phyloP scores from a whole-genome alignment of 2,888 invertebrate genomes.

The Clivina fossor region DNA sequence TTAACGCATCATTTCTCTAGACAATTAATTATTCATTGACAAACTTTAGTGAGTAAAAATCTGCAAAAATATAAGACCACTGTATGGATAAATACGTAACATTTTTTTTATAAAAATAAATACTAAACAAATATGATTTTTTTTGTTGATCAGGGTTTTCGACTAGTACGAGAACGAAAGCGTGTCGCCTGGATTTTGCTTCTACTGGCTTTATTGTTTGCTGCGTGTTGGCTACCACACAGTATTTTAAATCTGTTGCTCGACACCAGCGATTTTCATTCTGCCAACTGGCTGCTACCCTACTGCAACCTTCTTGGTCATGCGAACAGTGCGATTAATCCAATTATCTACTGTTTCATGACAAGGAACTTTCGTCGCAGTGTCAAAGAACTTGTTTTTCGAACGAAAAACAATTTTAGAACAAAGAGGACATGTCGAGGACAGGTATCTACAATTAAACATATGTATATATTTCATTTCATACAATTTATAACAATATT shows the following conservation, averaged over 20 bases:
- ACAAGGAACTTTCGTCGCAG: conserved; percentile 72
- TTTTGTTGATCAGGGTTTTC: conserved; percentile 64
- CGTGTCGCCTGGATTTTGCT: conserved; percentile 75
- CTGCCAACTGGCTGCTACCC: conserved; percentile 55
- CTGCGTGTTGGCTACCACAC: conserved; percentile 78
- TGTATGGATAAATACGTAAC: too few species aligned
- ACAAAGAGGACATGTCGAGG: conserved; percentile 41
- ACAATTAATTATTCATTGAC: too few species aligned
- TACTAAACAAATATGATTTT: too few species aligned
- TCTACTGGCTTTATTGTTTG: conserved; percentile 72
- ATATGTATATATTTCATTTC: too few species aligned
- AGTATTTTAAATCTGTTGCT: conserved; percentile 67
- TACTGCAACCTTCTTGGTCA: conserved; percentile 74
- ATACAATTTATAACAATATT: neutral
- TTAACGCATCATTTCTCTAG: too few species aligned
- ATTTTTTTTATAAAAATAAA: too few species aligned
- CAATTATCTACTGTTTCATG: conserved; percentile 74
- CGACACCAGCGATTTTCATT: conserved; percentile 58
- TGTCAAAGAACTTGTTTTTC: conserved; percentile 60
- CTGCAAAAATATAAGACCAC: too few species aligned
- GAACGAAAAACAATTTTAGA: conserved; percentile 45
- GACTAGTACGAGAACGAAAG: conserved; percentile 69
- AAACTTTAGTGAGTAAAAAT: too few species aligned
- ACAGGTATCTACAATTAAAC: too few species aligned
- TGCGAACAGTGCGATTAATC: conserved; percentile 76